A percentile compares a stretch with the other conserved stretches of the same genome.
phyloP scores from a whole-genome alignment of 2,113 vertebrate species.

The Verasper variegatus region DNA sequence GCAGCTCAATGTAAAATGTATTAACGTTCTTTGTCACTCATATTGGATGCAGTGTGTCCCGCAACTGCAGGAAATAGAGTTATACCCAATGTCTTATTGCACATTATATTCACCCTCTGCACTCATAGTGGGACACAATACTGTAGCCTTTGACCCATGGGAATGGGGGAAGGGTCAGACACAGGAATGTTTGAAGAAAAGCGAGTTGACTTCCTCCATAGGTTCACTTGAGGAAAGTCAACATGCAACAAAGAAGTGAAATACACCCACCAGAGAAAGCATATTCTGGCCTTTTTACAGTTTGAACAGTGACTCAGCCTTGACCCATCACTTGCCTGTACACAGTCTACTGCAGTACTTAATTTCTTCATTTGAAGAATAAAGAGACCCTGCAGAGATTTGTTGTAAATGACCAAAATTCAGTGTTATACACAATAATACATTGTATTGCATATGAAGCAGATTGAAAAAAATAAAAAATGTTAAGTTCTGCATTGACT shows the following conservation, averaged over 20 bases:
- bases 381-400: no score
- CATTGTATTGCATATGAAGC: no score
- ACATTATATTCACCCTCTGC: conserved; percentile 38
- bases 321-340: no score
- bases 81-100: conserved; percentile 57
- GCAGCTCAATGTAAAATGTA: conserved; percentile 74
- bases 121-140: conserved; percentile 45
- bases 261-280: neutral
- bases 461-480: no score
- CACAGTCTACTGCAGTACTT: no score
- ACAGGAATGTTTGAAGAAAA: neutral
- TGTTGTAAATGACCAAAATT: neutral
- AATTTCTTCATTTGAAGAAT: no score
- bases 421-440: neutral
- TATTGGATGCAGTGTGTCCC: conserved; percentile 56
- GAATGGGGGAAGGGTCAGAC: neutral
- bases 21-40: conserved; percentile 49
- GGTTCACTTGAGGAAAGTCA: neutral
- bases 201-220: neutral
- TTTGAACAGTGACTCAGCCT: no score
- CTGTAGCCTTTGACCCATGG: conserved; percentile 49
- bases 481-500: no score
- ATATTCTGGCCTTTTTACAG: no score
- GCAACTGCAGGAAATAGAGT: conserved; percentile 47
- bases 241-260: neutral